Percentiles rank a stretch among this genome's conserved stretches.
Evolutionary conservation across 2,888 invertebrate species (phyloP).

Genomic region (Marronus borbonicus): DNA sequence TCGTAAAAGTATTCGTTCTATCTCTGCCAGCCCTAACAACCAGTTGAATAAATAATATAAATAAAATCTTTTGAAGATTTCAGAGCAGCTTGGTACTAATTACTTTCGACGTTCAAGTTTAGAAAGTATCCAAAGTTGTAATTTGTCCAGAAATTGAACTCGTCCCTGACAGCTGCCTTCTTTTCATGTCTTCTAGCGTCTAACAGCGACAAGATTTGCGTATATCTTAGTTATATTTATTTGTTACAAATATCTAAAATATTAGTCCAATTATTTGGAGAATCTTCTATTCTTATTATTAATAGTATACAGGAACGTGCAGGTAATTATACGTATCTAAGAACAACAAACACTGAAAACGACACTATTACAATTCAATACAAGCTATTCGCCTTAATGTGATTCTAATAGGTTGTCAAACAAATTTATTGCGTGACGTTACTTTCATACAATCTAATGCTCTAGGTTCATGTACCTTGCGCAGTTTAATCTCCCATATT

Average conservation of each 20-base stretch:
- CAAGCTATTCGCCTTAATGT: not conserved
- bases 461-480: not conserved
- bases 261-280: not conserved
- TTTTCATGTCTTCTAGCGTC: not conserved
- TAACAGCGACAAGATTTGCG: not conserved
- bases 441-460: not conserved
- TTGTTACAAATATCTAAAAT: not conserved
- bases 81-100: constrained; percentile 6
- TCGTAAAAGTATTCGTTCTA: not conserved
- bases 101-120: constrained; percentile 14
- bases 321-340: not conserved
- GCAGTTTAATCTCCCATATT: not conserved
- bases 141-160: constrained; percentile 12
- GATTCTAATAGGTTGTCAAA: not conserved
- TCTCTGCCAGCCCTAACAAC: too few relatives aligned
- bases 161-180: not conserved
- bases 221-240: not conserved
- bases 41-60: constrained; percentile 18
- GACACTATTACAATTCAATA: not conserved
- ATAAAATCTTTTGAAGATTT: constrained; percentile 12
- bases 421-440: not conserved
- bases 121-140: constrained; percentile 17
- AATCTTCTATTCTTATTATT: not conserved
- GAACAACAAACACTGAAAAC: not conserved
- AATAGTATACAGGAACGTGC: not conserved